Evolutionary conservation across 2,888 invertebrate species (phyloP), one percentile per base, ranked within the genome.

Genomic region (Drosophila mettleri): DNA sequence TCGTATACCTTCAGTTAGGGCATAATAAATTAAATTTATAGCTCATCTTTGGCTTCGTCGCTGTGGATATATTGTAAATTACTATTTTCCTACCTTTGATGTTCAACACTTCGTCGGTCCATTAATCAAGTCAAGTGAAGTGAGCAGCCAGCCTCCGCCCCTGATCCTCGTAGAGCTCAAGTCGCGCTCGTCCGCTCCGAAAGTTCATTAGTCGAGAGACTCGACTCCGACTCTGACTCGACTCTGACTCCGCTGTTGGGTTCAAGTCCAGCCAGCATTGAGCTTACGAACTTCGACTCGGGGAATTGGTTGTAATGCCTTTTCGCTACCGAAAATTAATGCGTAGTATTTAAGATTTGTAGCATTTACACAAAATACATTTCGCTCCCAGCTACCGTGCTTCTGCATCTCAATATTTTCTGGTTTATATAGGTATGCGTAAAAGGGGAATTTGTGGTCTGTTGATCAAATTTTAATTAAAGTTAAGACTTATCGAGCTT

Each of bases 281-380:
- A 38, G 65, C 65, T 64, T 38, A 54, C 39, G 51, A 43, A 43
- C 33, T 52, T 49, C 59, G 60, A 41, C 52, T 61, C 55, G 54
- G 45, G 51, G 46, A 69, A 74, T 75, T 75, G 62, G 49, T 55
- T 76, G 74, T 90, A 86, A 89, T 87, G 88, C 83, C 76, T 82
- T 81, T 82, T 80, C 86, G 91, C 91, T 91, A 90, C 91, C 76
- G 91, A 91, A 91, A 90, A 91, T 91, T 91, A 91, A 83, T 79
- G 88, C 88, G 84, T 83, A 74, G 49, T 78, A 83, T 74, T 83
- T 88, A 41, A 36, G 73, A 84, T 81, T 77, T 86, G 62, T 71
- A 68, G 55, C 62, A 78, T 67, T 71, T 66, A 67, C 49, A 62
- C 43, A 65, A 59, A 73, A n/a, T 51, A 60, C 70, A 33, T 78